Conservation (phyloP, 2,113 vertebrate genomes). For the Cricetomys ansorgei region DNA sequence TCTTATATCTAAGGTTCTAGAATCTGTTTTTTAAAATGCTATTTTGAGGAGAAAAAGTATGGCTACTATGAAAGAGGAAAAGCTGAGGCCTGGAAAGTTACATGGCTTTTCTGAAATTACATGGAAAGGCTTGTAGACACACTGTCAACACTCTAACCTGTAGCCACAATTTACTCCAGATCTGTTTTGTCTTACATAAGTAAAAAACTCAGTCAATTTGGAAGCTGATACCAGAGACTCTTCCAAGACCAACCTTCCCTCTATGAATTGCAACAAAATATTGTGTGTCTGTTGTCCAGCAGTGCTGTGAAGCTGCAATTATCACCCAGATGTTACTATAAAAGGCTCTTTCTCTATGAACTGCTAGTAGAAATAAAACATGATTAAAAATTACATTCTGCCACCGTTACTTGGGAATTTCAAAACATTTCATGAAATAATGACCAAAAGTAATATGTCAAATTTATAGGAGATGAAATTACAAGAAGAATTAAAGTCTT, state of each 20-base stretch:
- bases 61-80: constrained; percentile 29
- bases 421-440: constrained; percentile 47
- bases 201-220: constrained; percentile 17
- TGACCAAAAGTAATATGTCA: constrained; percentile 39
- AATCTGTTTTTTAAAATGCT: constrained; percentile 32
- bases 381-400: constrained; percentile 54
- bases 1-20: constrained; percentile 15
- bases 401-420: constrained; percentile 41
- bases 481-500: neutral
- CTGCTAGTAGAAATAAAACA: constrained; percentile 43
- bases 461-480: constrained; percentile 2
- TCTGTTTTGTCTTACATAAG: neutral
- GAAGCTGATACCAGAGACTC: neutral
- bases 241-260: neutral
- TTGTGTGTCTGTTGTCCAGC: neutral
- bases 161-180: neutral
- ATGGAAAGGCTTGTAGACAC: neutral
- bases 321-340: neutral
- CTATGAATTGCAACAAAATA: constrained; percentile 1
- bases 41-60: neutral
- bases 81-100: constrained; percentile 12
- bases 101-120: constrained; percentile 24
- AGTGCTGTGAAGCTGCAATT: neutral
- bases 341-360: neutral
- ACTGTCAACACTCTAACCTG: neutral